Evolutionary conservation across 2,888 invertebrate genomes (phyloP), one percentile per base, ranked within the genome.

Genomic region (Pyrgus malvae): DNA sequence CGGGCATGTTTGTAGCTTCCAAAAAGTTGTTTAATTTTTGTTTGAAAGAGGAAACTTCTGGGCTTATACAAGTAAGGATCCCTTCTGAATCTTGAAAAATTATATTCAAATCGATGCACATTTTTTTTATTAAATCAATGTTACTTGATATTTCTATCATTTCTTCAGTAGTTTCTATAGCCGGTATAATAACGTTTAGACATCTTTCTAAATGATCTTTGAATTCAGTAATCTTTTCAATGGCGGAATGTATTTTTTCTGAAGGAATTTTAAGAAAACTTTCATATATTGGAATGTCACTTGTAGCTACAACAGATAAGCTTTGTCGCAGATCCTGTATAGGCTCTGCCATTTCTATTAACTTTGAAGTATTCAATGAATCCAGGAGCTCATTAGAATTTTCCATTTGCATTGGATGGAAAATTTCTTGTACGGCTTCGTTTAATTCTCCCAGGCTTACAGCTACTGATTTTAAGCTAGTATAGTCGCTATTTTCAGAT

Each of bases 221-320:
- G 55, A 88, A 80, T 55, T 78, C 73, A 59, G 69, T 65, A 59
- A 89, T 71, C 31, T 60, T 76, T 68, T 79, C 68, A 31, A 80
- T 66, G 53, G 83, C 72, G 65, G 74, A 74, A 74, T 79, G 69
- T 74, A 82, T 65, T 69, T 69, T 77, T 63, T 83, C 82, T 60
- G 75, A 64, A 17, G 83, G 72, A 60, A 82, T 70, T 66, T 83
- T 80, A 72, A 81, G 65, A 62, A 81, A 72, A 69, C 79, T 72
- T 76, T 85, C 83, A 63, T 76, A 83, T 64, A 81, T 67, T 77
- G 83, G 80, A 80, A 87, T 83, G 76, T 85, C 80, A 66, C 64
- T 74, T 54, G 67, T 65, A 62, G 86, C 82, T 70, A 87, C 63
- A 44, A 81, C 70, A 42, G 80, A 82, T 54, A 90, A 72, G 69